Evolutionary conservation across 2,888 invertebrate species (phyloP), one percentile per base, ranked within the genome.

Genomic region (Elmis aenea): DNA sequence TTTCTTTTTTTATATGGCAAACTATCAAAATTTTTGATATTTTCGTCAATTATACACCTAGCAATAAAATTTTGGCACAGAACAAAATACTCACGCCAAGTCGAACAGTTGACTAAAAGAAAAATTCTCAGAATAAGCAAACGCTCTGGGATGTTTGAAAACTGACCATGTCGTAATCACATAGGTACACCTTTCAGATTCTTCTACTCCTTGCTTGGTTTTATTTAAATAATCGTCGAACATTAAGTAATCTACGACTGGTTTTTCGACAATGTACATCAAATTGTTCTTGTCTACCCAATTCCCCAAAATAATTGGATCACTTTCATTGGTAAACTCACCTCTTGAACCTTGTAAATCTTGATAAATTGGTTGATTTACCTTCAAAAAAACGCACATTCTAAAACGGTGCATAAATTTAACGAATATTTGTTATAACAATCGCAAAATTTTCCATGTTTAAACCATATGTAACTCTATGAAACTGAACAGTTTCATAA

Each of bases 151-250:
- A 46, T 76, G 75, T 21, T 71, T 74, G 55, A 83, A 73, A 46
- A 87, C 81, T 0, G 78, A 67, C 26, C 78, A 74, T 10, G 80
- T 80, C 4, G 85, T 83, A 31, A 85, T 75, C 1, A 89, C 89
- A 57, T 80, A 88, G 0, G 83, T 81, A 57, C 90, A 90, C 31
- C 85, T 73, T 1, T 78, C 65, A 6, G 70, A 68, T 57, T 87
- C 85, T 1, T 71, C 16, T 3, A 26, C 1, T n/a, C 13, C 15
- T 45, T 73, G 67, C 14, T 70, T 24, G 28, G 55, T 73, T 57
- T 81, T 84, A 9, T 66, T 69, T 38, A 76, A 65, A 55, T 87
- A 89, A 55, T 87, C 83, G 1, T 69, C 62, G 49, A 83, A 83
- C 68, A 89, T 77, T 3, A 83, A 66, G 46, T 80, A 74, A 52